These are phyloP conservation scores for Gymnarchus niloticus DNA, from an alignment of 2,113 vertebrate genomes.

Conservation along the genomic window DNA sequence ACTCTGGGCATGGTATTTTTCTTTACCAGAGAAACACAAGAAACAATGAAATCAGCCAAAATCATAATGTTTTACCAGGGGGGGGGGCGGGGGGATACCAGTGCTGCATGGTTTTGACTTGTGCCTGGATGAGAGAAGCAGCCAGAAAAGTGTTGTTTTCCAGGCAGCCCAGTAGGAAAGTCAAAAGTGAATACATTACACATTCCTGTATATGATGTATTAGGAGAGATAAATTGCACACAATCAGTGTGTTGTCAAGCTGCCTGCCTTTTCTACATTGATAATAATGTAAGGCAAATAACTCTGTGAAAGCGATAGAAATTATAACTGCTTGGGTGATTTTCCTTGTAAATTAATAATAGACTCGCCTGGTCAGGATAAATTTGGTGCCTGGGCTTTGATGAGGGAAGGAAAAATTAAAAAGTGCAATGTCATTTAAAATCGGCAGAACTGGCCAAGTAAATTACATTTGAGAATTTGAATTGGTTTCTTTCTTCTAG, in stretches of 20 bases:
- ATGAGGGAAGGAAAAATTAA: conserved; percentile 65
- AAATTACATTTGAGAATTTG: conserved; percentile 82
- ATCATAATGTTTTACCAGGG: conserved; percentile 40
- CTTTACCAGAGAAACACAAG: conserved; percentile 57
- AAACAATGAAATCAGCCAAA: conserved; percentile 52
- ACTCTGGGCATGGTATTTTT: conserved; percentile 31
- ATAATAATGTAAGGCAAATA: conserved; percentile 70
- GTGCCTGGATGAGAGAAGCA: conserved; percentile 29
- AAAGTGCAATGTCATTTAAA: conserved; percentile 84
- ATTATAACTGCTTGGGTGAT: conserved; percentile 74
- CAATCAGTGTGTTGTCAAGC: conserved; percentile 26
- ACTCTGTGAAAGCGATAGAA: conserved; percentile 61
- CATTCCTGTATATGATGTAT: conserved; percentile 22
- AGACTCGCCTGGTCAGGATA: conserved; percentile 74
- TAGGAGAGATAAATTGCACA: conserved; percentile 26
- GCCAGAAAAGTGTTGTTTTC: conserved; percentile 29
- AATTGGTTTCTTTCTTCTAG: conserved; percentile 69
- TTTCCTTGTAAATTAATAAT: conserved; percentile 82
- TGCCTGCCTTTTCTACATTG: conserved; percentile 55
- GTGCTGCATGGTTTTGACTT: conserved; percentile 27
- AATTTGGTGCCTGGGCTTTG: conserved; percentile 75
- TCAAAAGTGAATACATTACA: conserved; percentile 25
- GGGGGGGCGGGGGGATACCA: conserved; percentile 14
- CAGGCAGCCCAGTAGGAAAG: conserved; percentile 17
- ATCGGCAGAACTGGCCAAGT: conserved; percentile 72